Base-by-base conservation (phyloP, 2,888 invertebrate genomes). In the Melipona bicolor region DNA sequence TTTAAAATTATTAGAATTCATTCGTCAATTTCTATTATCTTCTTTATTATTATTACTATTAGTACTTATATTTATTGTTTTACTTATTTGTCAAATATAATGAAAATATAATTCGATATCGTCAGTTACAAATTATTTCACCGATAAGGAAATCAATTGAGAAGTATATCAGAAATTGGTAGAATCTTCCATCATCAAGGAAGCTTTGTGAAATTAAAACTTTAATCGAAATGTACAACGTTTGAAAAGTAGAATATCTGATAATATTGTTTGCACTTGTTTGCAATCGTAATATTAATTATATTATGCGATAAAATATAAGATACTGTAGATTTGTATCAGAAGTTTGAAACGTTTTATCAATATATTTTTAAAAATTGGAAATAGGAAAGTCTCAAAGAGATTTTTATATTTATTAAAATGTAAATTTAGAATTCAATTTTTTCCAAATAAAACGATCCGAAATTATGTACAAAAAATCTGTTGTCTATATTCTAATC, bases 81-180 rank as follows among this genome's bases (percentile, higher is more conserved):
- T 9, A 17, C 9, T 61, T 27, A n/a, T 50, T 72, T 15, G 3
- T 50, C 50, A 24, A 27, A 24, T 49, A 19, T 5, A 24, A 59
- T 0, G 24, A 43, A 43, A 36, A 43, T 19, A 32, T 32, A 19
- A 27, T 56, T n/a, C 21, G 6, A 32, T 11, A 68, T 21, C 36
- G 36, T 56, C 27, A 9, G 11, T 59, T 69, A 43, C 4, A 49
- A 62, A 62, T 61, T 27, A 24, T 61, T 43, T 19, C 21, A 21
- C 2, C 15, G 72, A 73, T 73, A 62, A 72, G 13, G 21, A 61
- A 61, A n/a, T 52, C 50, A 50, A 62, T 73, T 52, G 32, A 15
- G 27, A 27, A 21, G 2, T 72, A 61, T 72, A 17, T 72, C 61
- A 43, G 4, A n/a, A 49, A 74, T 70, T 19, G n/a, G 11, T 36